Conservation (phyloP, 1,140 invertebrate genomes). For the Sesamia nonagrioides region DNA sequence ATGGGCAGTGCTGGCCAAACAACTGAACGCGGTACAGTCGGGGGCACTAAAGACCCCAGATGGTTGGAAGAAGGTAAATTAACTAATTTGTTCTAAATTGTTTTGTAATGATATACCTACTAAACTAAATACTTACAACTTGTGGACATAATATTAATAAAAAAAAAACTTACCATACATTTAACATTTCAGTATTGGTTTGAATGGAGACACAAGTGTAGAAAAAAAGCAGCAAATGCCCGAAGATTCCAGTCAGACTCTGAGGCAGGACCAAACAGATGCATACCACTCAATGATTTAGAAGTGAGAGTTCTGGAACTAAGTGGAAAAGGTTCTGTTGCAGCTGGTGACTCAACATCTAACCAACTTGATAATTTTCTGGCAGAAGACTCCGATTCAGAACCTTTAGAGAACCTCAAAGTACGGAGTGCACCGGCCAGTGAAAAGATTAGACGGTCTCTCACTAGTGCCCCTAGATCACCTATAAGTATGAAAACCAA, state of each 20-base stretch:
- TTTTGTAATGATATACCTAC: too few species aligned
- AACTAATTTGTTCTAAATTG: too few species aligned
- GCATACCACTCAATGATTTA: constrained; percentile 74
- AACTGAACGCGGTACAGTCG: constrained; percentile 72
- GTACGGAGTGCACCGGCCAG: constrained; percentile 26
- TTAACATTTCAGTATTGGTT: constrained; percentile 78
- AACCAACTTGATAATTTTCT: constrained; percentile 67
- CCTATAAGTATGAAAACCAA: constrained; percentile 47
- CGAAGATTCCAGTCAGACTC: constrained; percentile 63
- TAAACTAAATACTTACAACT: too few species aligned
- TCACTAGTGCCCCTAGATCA: constrained; percentile 46
- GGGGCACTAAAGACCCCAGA: constrained; percentile 75
- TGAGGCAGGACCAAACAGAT: constrained; percentile 64
- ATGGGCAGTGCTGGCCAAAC: constrained; percentile 72
- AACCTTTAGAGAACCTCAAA: constrained; percentile 63
- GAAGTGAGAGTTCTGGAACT: constrained; percentile 78
- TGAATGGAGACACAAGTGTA: constrained; percentile 81
- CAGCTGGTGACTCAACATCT: constrained; percentile 53
- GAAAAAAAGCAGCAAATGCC: constrained; percentile 77
- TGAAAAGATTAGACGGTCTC: constrained; percentile 51
- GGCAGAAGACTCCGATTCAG: constrained; percentile 70
- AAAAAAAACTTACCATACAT: background rate
- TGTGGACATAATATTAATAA: too few species aligned
- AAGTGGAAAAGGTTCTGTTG: constrained; percentile 64
- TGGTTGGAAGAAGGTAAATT: constrained; percentile 77